phyloP scores from a whole-genome alignment of 1,140 invertebrate species.

The Helicoverpa armigera region DNA sequence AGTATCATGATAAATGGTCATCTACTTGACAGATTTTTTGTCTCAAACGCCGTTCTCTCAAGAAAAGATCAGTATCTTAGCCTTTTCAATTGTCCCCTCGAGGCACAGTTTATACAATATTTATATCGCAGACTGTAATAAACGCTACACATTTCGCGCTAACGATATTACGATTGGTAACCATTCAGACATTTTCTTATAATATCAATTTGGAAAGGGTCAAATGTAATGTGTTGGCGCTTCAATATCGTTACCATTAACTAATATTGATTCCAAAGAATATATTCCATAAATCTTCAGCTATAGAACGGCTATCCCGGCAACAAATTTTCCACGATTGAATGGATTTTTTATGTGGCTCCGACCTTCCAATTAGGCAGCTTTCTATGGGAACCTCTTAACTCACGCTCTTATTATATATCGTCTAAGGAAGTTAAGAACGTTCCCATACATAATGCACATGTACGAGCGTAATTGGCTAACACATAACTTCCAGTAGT shows the following conservation, averaged over 20 bases:
- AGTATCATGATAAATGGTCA: constrained; percentile 55
- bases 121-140: constrained; percentile 10
- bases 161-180: constrained; percentile 15
- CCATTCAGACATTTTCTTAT: constrained; percentile 19
- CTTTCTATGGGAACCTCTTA: constrained; percentile 45
- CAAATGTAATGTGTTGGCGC: constrained; percentile 21
- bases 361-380: constrained; percentile 65
- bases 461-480: constrained; percentile 8
- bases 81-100: constrained; percentile 20
- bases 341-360: constrained; percentile 61
- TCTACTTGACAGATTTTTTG: constrained; percentile 47
- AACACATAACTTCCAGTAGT: constrained; percentile 24
- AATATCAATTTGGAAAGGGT: constrained; percentile 25
- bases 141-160: constrained; percentile 6
- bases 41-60: constrained; percentile 37
- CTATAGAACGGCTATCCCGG: constrained; percentile 39
- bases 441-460: constrained; percentile 51
- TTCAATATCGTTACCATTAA: constrained; percentile 34
- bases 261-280: constrained; percentile 37
- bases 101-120: constrained; percentile 26
- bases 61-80: constrained; percentile 41
- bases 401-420: constrained; percentile 49
- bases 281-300: constrained; percentile 37
- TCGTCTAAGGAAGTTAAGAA: constrained; percentile 46
- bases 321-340: constrained; percentile 57